Percentiles rank a stretch among this genome's conserved stretches.
Conservation (phyloP, 2,888 invertebrate genomes). For the Lissonota sp. region DNA sequence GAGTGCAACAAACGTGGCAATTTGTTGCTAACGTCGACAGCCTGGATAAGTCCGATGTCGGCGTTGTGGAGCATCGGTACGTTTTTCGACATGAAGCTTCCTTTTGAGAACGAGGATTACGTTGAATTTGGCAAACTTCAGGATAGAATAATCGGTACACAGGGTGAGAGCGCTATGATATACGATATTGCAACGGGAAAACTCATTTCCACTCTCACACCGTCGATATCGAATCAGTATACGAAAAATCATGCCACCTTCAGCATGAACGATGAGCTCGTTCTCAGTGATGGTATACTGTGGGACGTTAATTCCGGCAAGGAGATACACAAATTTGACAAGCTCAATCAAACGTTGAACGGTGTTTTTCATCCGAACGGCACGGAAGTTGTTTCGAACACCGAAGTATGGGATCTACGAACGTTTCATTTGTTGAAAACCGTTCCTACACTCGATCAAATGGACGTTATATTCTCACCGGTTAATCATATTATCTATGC, state of each 20-base stretch:
- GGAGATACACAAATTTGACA: conserved; percentile 98
- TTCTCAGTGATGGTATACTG: conserved; percentile 96
- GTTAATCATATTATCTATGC: conserved; percentile 95
- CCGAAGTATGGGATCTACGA: conserved; percentile 99
- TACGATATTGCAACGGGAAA: conserved; percentile 95
- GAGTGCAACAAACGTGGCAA: conserved; percentile 89
- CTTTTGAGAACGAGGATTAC: conserved; percentile 93
- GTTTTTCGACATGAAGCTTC: conserved; percentile 82
- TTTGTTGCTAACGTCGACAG: conserved; percentile 93
- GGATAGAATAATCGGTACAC: conserved; percentile 95
- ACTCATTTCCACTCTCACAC: conserved; percentile 90
- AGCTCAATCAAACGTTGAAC: conserved; percentile 96
- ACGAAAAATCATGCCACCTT: conserved; percentile 97
- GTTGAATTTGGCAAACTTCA: conserved; percentile 96
- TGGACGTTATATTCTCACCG: conserved; percentile 94
- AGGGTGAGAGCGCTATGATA: conserved; percentile 92
- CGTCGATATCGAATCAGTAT: conserved; percentile 95
- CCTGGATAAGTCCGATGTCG: conserved; percentile 93
- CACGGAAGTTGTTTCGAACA: conserved; percentile 97
- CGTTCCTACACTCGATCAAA: conserved; percentile 96
- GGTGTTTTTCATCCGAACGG: conserved; percentile 99
- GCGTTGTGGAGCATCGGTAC: conserved; percentile 90
- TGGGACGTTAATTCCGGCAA: conserved; percentile 96
- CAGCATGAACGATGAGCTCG: conserved; percentile 96
- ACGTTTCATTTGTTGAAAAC: conserved; percentile 97